Evolutionary conservation across 2,888 invertebrate genomes (phyloP).

Genomic region (Lottia gigantea): DNA sequence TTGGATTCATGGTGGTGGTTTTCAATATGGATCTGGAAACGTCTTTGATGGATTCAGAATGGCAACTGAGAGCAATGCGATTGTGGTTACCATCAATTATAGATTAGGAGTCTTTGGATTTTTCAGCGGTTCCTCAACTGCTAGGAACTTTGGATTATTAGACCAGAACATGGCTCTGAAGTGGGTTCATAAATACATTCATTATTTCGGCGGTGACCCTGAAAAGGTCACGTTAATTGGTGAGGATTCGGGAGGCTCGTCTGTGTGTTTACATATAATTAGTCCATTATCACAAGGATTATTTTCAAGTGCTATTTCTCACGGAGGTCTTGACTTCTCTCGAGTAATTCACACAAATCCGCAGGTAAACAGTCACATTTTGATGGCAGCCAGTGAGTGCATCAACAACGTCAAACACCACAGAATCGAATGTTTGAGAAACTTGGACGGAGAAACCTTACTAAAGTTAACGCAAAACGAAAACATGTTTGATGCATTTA

Average conservation of each 20-base stretch:
- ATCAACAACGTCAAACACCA: background rate
- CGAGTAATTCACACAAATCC: background rate
- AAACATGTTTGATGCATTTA: background rate
- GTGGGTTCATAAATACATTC: constrained; percentile 26
- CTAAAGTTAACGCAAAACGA: background rate
- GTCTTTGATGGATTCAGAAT: constrained; percentile 19
- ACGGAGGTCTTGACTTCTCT: constrained; percentile 15
- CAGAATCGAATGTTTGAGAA: background rate
- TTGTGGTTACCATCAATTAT: constrained; percentile 29
- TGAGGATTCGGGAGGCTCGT: constrained; percentile 23
- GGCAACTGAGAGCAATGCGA: constrained; percentile 16
- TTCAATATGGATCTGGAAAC: constrained; percentile 15
- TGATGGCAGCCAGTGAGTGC: background rate
- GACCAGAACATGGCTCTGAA: constrained; percentile 27
- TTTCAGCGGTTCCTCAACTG: constrained; percentile 11
- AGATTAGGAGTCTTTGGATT: constrained; percentile 28
- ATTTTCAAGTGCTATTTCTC: constrained; percentile 24
- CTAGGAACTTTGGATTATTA: constrained; percentile 26
- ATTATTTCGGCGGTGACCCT: constrained; percentile 26
- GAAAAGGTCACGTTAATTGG: constrained; percentile 21
- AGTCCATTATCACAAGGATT: constrained; percentile 22
- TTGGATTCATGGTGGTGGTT: constrained; percentile 27
- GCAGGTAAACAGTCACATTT: background rate
- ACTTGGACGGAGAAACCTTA: background rate
- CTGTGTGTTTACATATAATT: constrained; percentile 20